phyloP scores from a whole-genome alignment of 2,888 invertebrate genomes.

The Agonum fuliginosum region DNA sequence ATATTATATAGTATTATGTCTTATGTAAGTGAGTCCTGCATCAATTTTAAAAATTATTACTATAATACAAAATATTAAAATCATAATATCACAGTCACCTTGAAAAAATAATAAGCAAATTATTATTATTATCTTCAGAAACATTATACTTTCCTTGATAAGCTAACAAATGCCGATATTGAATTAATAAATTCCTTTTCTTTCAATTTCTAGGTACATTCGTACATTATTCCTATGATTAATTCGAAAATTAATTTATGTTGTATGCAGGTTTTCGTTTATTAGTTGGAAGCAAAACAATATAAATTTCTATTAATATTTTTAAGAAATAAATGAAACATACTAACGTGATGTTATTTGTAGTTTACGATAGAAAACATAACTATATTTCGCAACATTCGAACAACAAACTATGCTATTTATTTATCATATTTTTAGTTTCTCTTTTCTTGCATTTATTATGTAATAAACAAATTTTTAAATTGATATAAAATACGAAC shows the following conservation, averaged over 20 bases:
- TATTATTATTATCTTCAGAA: neutral
- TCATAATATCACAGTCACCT: neutral
- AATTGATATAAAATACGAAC: neutral
- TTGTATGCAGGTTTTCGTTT: too few relatives aligned
- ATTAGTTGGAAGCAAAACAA: too few relatives aligned
- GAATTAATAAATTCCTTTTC: neutral
- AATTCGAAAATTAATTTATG: neutral
- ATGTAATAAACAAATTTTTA: conserved; percentile 10
- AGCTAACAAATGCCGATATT: neutral
- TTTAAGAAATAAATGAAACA: neutral
- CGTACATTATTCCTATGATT: neutral
- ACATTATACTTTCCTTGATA: neutral
- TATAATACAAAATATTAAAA: too few relatives aligned
- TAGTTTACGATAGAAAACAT: neutral
- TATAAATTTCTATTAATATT: too few relatives aligned
- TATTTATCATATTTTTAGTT: conserved; percentile 29
- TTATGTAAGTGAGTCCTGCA: too few relatives aligned
- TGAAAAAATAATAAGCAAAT: neutral
- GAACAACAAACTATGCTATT: neutral
- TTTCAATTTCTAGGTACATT: neutral
- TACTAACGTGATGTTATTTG: neutral
- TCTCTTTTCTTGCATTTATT: conserved; percentile 29
- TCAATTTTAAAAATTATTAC: too few relatives aligned
- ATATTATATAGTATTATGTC: too few relatives aligned
- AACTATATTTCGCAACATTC: neutral